phyloP scores from a whole-genome alignment of 2,888 invertebrate species.

The Resseliella maxima region DNA sequence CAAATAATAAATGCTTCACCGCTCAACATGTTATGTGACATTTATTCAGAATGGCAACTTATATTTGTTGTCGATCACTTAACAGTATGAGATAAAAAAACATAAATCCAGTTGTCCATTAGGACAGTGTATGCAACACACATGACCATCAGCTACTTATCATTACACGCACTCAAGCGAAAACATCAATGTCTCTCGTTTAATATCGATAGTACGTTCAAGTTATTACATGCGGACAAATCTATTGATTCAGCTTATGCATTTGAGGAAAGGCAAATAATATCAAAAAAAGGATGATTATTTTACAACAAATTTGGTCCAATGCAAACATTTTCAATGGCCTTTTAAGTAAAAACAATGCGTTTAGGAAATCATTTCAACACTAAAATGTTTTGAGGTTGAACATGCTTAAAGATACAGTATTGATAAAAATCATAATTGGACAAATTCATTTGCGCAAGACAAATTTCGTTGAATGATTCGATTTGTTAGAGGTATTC shows the following conservation, averaged over 20 bases:
- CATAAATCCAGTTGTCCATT: conserved; percentile 22
- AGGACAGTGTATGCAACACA: neutral
- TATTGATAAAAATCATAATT: conserved; percentile 14
- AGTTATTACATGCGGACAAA: neutral
- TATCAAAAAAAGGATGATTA: neutral
- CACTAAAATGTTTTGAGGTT: neutral
- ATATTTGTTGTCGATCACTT: conserved; percentile 15
- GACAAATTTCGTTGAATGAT: neutral
- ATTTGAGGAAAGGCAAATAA: neutral
- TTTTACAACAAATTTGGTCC: neutral
- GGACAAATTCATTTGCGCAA: neutral
- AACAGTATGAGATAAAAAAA: neutral
- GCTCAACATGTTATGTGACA: neutral
- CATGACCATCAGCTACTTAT: neutral
- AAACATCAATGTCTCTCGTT: neutral
- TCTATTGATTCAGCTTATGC: neutral
- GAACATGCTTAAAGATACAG: neutral
- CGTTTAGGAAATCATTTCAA: neutral
- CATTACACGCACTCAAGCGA: neutral
- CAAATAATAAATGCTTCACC: neutral
- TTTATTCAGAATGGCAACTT: neutral
- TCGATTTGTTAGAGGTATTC: neutral
- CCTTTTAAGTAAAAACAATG: neutral
- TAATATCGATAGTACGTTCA: neutral
- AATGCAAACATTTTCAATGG: neutral